phyloP scores from a whole-genome alignment of 2,113 vertebrate genomes.

The Mastomys natalensis region DNA sequence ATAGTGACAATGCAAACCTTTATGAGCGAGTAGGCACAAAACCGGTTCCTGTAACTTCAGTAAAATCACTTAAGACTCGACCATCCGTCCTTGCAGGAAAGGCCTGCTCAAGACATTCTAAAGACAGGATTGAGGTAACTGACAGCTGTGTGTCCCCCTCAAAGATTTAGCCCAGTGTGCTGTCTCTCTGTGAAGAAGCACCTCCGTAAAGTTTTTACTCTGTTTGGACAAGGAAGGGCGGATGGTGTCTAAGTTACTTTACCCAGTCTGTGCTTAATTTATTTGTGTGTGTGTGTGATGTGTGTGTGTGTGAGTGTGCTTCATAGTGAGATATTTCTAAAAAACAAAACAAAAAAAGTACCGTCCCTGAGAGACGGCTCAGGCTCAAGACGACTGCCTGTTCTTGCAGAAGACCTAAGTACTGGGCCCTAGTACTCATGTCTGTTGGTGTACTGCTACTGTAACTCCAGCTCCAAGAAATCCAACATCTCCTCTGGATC shows the following conservation, averaged over 20 bases:
- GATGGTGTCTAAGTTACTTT: not conserved
- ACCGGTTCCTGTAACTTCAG: not conserved
- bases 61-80: not conserved
- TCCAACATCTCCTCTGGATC: not conserved
- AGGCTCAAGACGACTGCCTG: not conserved
- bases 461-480: not conserved
- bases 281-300: not conserved
- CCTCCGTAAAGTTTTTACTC: not conserved
- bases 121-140: not conserved
- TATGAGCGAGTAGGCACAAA: conserved; percentile 5
- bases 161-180: not conserved
- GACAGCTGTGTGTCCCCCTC: not conserved
- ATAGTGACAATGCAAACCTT: conserved; percentile 30
- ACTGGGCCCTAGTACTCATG: not conserved
- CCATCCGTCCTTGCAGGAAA: not conserved
- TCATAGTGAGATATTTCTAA: not conserved
- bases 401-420: not conserved
- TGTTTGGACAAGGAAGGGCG: not conserved
- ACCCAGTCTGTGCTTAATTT: not conserved
- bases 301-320: no score
- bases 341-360: not conserved
- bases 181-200: not conserved
- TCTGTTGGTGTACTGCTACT: not conserved
- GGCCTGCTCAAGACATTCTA: not conserved
- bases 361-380: not conserved